Percentiles rank a stretch among this genome's conserved stretches.
Conservation (phyloP, 2,797 vertebrate species). For the Cyclopterus lumpus region DNA sequence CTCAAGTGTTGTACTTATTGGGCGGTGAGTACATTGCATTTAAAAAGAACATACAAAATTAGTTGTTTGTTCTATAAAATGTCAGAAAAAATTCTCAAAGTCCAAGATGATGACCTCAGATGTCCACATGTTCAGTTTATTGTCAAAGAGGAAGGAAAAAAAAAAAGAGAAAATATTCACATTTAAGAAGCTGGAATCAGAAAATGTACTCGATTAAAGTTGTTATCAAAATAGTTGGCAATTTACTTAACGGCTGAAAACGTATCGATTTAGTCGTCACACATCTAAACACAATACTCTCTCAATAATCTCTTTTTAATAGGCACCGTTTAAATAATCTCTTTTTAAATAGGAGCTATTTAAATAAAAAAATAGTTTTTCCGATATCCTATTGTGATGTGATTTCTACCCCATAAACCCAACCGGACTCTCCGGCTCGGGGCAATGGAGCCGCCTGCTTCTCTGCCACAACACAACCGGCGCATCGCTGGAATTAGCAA, state of each 20-base stretch:
- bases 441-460: neutral
- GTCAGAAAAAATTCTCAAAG: no score
- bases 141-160: neutral
- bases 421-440: neutral
- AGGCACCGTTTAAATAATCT: neutral
- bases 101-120: neutral
- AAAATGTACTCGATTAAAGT: neutral
- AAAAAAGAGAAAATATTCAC: neutral
- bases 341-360: neutral
- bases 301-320: neutral
- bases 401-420: neutral
- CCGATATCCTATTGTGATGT: no score
- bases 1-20: neutral
- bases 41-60: no score
- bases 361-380: no score
- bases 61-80: no score
- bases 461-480: conserved; percentile 17
- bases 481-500: conserved; percentile 63
- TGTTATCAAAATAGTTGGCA: neutral
- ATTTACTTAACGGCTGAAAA: neutral
- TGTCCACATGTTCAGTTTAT: neutral
- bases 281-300: neutral
- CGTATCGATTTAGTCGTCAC: neutral
- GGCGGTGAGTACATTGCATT: neutral
- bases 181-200: neutral